A percentile compares a stretch with the other conserved stretches of the same genome.
Evolutionary conservation across 2,797 vertebrate genomes (phyloP).

Genomic region (Eulemur rubriventer): DNA sequence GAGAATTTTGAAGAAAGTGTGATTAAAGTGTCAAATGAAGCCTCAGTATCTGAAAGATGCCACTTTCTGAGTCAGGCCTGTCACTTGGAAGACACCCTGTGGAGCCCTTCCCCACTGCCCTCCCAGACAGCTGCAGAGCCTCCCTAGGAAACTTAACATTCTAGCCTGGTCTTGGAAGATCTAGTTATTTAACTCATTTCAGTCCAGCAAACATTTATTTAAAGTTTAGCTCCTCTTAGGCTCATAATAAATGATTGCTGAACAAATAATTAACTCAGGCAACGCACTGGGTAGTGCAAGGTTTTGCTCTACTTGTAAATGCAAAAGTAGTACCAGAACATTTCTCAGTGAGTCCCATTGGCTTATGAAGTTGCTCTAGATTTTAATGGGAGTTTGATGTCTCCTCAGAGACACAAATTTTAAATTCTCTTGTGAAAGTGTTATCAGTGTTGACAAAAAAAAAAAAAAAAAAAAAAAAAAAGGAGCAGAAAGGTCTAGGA

Average conservation of each 20-base stretch:
- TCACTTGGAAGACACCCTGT: not conserved
- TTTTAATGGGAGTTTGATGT: not conserved
- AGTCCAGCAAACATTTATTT: not conserved
- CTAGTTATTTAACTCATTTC: not conserved
- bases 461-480: not conserved
- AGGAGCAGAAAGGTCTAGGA: not conserved
- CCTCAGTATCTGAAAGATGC: not conserved
- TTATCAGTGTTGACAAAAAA: not conserved
- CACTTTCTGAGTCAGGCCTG: not conserved
- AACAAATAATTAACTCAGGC: not conserved
- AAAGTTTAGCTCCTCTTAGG: not conserved
- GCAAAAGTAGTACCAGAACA: not conserved
- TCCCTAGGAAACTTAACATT: not conserved
- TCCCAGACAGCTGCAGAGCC: not conserved
- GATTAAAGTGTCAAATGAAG: not conserved
- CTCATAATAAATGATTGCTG: not conserved
- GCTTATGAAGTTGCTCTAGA: not conserved
- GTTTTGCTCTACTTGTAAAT: not conserved
- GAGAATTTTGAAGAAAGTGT: not conserved
- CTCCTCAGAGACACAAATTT: not conserved
- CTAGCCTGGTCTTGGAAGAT: not conserved
- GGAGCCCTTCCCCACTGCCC: not conserved
- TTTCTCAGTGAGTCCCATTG: not conserved
- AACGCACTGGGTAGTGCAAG: not conserved
- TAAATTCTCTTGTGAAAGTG: constrained; percentile 39